Percentiles rank a stretch among this genome's conserved stretches.
Evolutionary conservation across 2,113 vertebrate genomes (phyloP).

Genomic region (Charadrius vociferus): DNA sequence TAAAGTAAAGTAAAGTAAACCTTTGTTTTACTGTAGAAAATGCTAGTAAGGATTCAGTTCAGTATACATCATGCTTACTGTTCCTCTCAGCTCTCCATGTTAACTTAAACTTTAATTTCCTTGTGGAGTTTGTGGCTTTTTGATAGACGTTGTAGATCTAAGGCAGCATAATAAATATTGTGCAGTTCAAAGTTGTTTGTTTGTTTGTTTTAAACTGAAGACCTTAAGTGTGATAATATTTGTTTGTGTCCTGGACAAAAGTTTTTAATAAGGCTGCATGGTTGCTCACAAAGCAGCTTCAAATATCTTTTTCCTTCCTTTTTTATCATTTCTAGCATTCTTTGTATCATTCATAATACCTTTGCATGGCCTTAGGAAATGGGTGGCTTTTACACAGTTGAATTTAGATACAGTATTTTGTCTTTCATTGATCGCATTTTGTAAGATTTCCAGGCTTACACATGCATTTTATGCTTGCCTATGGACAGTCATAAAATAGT

Average conservation of each 20-base stretch:
- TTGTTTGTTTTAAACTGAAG: neutral
- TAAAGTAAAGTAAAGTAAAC: too few relatives aligned
- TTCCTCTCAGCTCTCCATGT: neutral
- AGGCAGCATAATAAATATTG: neutral
- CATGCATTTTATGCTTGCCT: neutral
- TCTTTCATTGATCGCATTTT: neutral
- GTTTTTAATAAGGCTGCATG: neutral
- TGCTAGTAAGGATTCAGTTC: neutral
- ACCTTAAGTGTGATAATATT: neutral
- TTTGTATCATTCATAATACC: neutral
- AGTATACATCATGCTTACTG: neutral
- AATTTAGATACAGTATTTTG: neutral
- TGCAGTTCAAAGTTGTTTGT: neutral
- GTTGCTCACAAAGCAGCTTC: neutral
- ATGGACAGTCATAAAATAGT: neutral
- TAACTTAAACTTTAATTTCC: neutral
- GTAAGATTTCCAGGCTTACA: neutral
- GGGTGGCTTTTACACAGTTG: neutral
- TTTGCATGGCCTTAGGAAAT: neutral
- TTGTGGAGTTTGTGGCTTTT: neutral
- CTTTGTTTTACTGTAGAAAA: neutral
- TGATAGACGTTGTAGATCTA: neutral
- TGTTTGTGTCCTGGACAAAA: neutral
- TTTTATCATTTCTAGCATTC: neutral
- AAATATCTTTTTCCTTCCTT: neutral